Evolutionary conservation across 2,797 vertebrate genomes (phyloP).

Genomic region (Podarcis lilfordi): DNA sequence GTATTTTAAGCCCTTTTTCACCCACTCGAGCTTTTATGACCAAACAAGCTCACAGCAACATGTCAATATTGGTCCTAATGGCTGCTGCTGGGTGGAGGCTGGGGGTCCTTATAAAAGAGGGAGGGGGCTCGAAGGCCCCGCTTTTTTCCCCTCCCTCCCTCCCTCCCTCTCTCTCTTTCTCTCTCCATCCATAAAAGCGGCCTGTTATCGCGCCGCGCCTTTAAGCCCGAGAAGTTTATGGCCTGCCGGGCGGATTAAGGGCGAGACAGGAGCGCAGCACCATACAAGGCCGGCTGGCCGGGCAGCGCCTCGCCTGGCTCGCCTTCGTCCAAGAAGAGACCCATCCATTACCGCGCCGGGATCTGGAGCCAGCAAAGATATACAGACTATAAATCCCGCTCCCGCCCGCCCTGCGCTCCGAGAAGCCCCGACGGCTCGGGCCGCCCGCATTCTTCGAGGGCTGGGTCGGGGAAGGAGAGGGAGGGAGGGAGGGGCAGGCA

Average conservation of each 20-base stretch:
- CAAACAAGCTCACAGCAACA: slow-evolving; percentile 59
- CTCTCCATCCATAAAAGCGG: slow-evolving; percentile 72
- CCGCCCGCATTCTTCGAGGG: slow-evolving; percentile 71
- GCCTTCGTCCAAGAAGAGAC: slow-evolving; percentile 82
- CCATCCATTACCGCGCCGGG: slow-evolving; percentile 81
- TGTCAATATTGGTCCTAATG: slow-evolving; percentile 40
- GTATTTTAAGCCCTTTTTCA: background rate
- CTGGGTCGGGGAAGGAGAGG: background rate
- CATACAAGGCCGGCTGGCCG: slow-evolving; percentile 81
- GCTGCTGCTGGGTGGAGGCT: background rate
- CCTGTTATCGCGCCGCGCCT: slow-evolving; percentile 71
- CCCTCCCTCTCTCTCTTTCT: slow-evolving; percentile 59
- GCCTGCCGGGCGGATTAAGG: slow-evolving; percentile 70
- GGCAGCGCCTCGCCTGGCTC: slow-evolving; percentile 73
- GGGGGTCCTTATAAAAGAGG: slow-evolving; percentile 65
- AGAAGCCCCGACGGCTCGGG: slow-evolving; percentile 66
- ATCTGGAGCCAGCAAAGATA: slow-evolving; percentile 93
- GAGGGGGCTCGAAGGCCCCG: no score
- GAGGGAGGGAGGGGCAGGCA: slow-evolving; percentile 61
- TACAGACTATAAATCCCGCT: slow-evolving; percentile 90
- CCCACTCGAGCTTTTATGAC: slow-evolving; percentile 32
- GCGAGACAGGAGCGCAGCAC: slow-evolving; percentile 76
- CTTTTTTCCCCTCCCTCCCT: background rate
- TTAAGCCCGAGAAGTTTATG: slow-evolving; percentile 71
- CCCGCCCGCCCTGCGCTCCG: slow-evolving; percentile 68